phyloP scores from a whole-genome alignment of 2,113 vertebrate genomes.

The Rhabdomys dilectus region DNA sequence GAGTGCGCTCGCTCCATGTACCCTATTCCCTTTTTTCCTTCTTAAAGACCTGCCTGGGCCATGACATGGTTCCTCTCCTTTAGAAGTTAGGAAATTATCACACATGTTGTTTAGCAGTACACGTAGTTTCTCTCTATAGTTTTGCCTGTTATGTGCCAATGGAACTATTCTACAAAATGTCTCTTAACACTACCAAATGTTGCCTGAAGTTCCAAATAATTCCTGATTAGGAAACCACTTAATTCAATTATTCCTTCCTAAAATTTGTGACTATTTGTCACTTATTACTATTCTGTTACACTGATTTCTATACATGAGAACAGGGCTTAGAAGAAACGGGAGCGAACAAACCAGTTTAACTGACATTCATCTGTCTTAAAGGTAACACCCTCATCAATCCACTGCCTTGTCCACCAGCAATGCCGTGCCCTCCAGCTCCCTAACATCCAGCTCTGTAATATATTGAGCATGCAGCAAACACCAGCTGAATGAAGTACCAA shows the following conservation, averaged over 20 bases:
- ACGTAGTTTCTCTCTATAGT: background rate
- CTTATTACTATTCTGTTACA: background rate
- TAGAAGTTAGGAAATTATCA: background rate
- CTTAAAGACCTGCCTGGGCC: conserved; percentile 3
- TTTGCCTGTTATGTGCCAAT: background rate
- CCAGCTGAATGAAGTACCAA: background rate
- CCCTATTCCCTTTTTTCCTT: background rate
- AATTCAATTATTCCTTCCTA: background rate
- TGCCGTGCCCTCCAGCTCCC: background rate
- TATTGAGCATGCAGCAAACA: background rate
- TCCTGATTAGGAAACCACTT: background rate
- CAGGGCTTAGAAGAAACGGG: background rate
- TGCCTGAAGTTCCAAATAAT: background rate
- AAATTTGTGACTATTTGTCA: background rate
- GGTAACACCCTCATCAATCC: background rate
- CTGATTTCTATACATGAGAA: background rate
- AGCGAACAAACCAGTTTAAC: background rate
- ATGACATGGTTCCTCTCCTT: background rate
- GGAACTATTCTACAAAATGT: background rate
- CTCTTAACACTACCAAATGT: background rate
- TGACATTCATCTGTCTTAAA: background rate
- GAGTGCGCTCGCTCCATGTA: fast-evolving
- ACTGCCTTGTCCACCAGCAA: background rate
- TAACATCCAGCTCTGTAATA: background rate
- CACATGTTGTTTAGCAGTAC: background rate